Evolutionary conservation across 2,113 vertebrate genomes (phyloP), one percentile per base, ranked within the genome.

Genomic region (Ailurus styani): DNA sequence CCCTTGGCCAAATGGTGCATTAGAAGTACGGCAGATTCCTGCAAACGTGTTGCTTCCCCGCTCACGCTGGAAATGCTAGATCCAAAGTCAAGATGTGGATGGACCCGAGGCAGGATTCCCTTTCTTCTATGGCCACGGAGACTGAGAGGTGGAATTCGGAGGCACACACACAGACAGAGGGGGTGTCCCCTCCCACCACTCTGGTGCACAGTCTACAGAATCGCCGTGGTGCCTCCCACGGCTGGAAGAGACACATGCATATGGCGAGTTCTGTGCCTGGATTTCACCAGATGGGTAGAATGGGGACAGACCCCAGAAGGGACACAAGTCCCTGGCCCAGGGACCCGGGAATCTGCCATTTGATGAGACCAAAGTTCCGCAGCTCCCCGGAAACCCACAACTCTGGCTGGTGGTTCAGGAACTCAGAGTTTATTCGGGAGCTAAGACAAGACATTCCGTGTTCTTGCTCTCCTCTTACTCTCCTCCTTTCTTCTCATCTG

Each of bases 141-240:
- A 66, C 62, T 3, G 3, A 66, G 31, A 64, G 14, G 31, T 14
- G 62, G 14, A 34, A 66, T 15, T 6, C 7, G 6, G 62, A 34
- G 62, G 14, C 34, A 66, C 62, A 17, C 31, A 17, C 14, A 34
- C 31, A 17, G 62, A 14, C 6, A 6, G 62, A 66, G 6, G 62
- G 60, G 2, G 6, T 66, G 29, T 66, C 62, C 31, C 6, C 0
- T 66, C 13, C 31, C 62, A 17, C 62, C 62, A 66, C 1, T 1
- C 6, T 34, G 31, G 6, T 6, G 2, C 31, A 17, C 31, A 1
- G 0, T 66, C 31, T 66, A 15, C 14, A 7, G 62, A 14, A 66
- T 34, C 7, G 62, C 14, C 31, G 0, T 7, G 62, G 62, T 66
- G 31, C 31, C 31, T 66, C 29, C 31, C 62, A 34, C 14, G 0